phyloP scores from a whole-genome alignment of 2,888 invertebrate genomes.

The Drosophila barbarae region DNA sequence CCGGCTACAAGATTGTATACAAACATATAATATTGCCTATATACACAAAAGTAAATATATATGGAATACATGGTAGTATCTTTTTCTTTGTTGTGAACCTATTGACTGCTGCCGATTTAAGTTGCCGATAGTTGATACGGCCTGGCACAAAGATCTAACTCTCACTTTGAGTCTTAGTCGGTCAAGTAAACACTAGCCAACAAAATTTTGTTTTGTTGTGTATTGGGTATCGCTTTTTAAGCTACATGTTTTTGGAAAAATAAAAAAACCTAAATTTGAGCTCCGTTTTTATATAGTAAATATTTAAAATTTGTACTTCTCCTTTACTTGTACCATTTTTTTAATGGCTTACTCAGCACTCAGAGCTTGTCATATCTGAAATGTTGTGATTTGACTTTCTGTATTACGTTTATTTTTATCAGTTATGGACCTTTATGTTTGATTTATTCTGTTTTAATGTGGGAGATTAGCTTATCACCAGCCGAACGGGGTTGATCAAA shows the following conservation, averaged over 20 bases:
- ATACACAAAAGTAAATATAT: neutral
- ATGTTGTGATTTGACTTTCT: neutral
- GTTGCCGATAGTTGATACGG: conserved; percentile 5
- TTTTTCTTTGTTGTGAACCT: neutral
- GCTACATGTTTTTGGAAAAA: no score
- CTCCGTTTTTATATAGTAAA: no score
- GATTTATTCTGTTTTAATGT: neutral
- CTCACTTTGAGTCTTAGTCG: neutral
- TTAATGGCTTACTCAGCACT: neutral
- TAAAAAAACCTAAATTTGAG: no score
- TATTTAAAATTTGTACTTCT: no score
- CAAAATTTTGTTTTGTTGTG: neutral
- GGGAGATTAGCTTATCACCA: neutral
- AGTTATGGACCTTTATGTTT: neutral
- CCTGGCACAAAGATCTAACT: conserved; percentile 1
- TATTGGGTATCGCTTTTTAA: no score
- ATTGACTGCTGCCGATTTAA: neutral
- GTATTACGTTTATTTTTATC: neutral
- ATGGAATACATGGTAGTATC: neutral
- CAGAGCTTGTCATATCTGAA: neutral
- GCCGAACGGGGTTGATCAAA: neutral
- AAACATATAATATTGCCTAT: neutral
- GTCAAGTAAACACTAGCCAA: neutral
- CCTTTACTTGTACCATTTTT: no score
- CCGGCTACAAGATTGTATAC: neutral